Evolutionary conservation across 2,797 vertebrate species (phyloP).

Genomic region (Sylvia borin): DNA sequence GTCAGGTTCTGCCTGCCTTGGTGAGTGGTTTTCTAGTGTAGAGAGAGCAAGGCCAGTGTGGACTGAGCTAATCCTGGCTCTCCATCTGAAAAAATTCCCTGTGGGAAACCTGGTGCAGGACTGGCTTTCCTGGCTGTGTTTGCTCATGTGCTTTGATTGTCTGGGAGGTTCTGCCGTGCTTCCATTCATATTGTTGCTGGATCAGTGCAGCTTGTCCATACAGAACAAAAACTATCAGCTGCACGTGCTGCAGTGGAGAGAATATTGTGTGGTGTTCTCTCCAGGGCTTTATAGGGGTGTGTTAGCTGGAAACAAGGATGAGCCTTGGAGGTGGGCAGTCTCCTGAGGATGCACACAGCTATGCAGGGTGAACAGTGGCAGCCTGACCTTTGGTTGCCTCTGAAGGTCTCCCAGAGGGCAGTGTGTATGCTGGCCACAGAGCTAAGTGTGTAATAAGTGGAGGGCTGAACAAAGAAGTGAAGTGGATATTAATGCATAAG

Average conservation of each 20-base stretch:
- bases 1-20: not conserved
- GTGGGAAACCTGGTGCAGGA: not conserved
- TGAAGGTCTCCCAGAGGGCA: not conserved
- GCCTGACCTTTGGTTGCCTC: not conserved
- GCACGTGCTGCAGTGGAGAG: fast-evolving
- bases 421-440: not conserved
- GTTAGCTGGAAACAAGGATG: not conserved
- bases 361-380: not conserved
- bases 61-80: not conserved
- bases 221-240: not conserved
- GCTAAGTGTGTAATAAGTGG: not conserved
- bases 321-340: not conserved
- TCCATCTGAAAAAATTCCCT: not conserved
- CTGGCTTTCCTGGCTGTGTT: not conserved
- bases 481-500: not conserved
- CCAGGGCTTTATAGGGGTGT: not conserved
- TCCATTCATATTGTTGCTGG: not conserved
- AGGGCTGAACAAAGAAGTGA: not conserved
- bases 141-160: not conserved
- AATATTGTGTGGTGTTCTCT: not conserved
- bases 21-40: not conserved
- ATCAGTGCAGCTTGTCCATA: not conserved
- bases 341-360: not conserved
- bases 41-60: not conserved
- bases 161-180: not conserved